Evolutionary conservation across 2,113 vertebrate genomes (phyloP).

Genomic region (Cettia cetti): DNA sequence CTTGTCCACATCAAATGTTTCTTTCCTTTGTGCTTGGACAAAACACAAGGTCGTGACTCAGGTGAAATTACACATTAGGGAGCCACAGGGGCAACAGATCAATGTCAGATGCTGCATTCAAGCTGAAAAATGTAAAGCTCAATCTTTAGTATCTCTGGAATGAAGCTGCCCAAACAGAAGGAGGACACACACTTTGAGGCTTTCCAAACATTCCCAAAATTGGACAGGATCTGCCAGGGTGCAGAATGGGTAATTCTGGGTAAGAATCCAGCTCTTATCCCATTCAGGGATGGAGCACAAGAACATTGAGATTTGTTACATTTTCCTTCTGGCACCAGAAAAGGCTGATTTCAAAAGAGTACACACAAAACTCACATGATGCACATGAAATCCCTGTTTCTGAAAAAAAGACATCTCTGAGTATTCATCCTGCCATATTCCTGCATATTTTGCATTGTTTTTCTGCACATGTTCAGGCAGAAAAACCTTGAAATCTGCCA

Average conservation of each 20-base stretch:
- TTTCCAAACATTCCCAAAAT: conserved; percentile 13
- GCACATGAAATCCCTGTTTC: not conserved
- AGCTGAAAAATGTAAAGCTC: not conserved
- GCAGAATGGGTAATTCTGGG: not conserved
- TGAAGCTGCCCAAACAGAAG: not conserved
- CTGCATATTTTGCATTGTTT: not conserved
- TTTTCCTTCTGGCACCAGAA: not conserved
- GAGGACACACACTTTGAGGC: not conserved
- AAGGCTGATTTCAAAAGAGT: not conserved
- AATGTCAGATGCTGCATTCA: not conserved
- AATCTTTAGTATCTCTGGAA: not conserved
- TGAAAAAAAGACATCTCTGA: not conserved
- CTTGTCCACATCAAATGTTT: not conserved
- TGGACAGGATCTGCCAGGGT: not conserved
- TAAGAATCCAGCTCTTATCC: not conserved
- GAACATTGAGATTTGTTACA: not conserved
- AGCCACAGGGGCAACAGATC: not conserved
- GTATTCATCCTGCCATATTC: not conserved
- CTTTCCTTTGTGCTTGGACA: not conserved
- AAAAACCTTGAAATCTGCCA: not conserved
- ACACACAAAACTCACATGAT: not conserved
- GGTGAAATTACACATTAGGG: not conserved
- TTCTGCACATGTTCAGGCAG: not conserved
- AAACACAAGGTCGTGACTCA: not conserved
- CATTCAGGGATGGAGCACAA: not conserved